Evolutionary conservation across 2,888 invertebrate genomes (phyloP).

Genomic region (Agriopis leucophaearia): DNA sequence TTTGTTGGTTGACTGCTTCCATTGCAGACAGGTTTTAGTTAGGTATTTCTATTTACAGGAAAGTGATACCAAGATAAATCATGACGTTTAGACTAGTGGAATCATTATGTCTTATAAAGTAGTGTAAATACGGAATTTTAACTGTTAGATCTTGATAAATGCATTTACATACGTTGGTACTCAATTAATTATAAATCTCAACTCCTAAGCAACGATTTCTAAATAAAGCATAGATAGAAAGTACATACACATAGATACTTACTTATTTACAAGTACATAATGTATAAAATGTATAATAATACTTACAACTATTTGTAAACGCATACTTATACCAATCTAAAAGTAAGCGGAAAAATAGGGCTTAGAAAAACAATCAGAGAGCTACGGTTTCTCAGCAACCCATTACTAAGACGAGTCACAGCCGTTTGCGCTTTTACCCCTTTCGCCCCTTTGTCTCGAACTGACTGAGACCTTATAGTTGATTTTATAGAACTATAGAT

Average conservation of each 20-base stretch:
- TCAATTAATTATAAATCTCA: constrained; percentile 4
- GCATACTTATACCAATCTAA: not conserved
- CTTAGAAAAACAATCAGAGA: not conserved
- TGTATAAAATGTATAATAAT: too few species aligned
- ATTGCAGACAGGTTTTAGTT: not conserved
- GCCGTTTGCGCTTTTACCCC: not conserved
- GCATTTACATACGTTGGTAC: too few species aligned
- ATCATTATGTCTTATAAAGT: not conserved
- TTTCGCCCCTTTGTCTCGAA: not conserved
- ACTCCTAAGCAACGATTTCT: constrained; percentile 5
- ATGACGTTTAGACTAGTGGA: constrained; percentile 27
- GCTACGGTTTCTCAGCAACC: not conserved
- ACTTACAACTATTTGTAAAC: constrained; percentile 1
- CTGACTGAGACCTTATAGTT: too few species aligned
- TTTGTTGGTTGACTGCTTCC: not conserved
- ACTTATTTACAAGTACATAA: not conserved
- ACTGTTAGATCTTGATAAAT: too few species aligned
- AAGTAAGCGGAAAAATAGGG: not conserved
- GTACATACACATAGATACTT: constrained; percentile 1
- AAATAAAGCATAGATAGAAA: not conserved
- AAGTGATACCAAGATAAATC: not conserved
- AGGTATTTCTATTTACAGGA: constrained; percentile 11
- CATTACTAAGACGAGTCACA: not conserved
- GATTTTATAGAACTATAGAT: too few species aligned
- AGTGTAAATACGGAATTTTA: too few species aligned